Conservation (phyloP, 2,888 invertebrate genomes). For the Aelia acuminata region DNA sequence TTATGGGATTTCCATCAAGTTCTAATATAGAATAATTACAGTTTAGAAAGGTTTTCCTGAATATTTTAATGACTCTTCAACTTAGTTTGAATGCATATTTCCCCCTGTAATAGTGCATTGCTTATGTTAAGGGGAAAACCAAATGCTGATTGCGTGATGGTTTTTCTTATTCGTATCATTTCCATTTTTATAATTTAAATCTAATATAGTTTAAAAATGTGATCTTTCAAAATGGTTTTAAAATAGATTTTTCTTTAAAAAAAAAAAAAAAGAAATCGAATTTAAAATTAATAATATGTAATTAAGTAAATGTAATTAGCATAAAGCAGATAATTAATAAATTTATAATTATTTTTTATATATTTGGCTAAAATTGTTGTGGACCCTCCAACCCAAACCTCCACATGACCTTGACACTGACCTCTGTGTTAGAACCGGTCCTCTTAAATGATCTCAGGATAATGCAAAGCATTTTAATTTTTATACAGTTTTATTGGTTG, state of each 20-base stretch:
- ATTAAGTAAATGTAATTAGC: no score
- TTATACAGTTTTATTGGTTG: neutral
- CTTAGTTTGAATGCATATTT: neutral
- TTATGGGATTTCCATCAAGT: neutral
- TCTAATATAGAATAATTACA: neutral
- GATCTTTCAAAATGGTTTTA: no score
- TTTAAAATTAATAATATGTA: no score
- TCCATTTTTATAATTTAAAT: no score
- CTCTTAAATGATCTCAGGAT: neutral
- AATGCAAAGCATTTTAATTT: neutral
- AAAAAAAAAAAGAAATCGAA: no score
- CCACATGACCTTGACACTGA: neutral
- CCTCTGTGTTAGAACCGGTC: neutral
- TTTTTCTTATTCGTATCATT: neutral
- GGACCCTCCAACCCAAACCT: no score
- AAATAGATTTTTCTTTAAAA: no score
- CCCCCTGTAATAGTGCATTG: neutral
- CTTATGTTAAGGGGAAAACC: neutral
- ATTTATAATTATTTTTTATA: no score
- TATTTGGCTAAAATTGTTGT: no score
- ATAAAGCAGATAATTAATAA: no score
- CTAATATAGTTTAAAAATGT: no score
- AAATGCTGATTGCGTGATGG: neutral
- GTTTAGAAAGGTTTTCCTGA: neutral
- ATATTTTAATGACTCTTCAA: neutral